phyloP scores from a whole-genome alignment of 2,888 invertebrate species.

The Encarsia formosa region DNA sequence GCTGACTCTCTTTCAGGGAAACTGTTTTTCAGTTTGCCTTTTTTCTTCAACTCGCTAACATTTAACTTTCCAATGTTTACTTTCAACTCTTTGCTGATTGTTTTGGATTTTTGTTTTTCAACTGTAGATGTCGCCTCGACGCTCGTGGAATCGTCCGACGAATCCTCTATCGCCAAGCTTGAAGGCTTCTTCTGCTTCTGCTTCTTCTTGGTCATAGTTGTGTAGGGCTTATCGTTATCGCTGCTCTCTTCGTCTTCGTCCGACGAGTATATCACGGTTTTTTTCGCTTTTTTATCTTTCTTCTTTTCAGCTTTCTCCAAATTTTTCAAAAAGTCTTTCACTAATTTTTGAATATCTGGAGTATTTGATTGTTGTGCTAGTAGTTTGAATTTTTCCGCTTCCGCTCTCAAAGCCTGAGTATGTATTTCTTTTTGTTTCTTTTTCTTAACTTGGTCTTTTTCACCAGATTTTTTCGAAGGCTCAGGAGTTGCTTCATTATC shows the following conservation, averaged over 20 bases:
- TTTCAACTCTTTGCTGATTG: no score
- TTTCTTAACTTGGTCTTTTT: constrained; percentile 15
- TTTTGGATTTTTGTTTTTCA: constrained; percentile 21
- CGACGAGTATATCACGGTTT: constrained; percentile 13
- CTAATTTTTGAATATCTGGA: neutral
- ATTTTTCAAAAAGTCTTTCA: constrained; percentile 4
- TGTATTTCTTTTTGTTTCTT: constrained; percentile 34
- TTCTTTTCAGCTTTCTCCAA: constrained; percentile 19
- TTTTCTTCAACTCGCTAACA: no score
- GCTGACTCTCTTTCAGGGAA: no score
- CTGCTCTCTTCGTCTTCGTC: constrained; percentile 8
- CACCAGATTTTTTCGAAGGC: constrained; percentile 6
- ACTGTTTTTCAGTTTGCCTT: no score
- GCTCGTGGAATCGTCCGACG: constrained; percentile 23
- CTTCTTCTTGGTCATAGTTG: constrained; percentile 2
- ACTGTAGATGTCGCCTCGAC: neutral
- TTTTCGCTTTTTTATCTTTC: no score
- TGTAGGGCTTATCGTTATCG: constrained; percentile 13
- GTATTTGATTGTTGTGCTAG: neutral
- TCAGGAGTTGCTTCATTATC: constrained; percentile 5
- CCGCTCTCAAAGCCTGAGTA: no score
- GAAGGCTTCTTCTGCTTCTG: constrained; percentile 18
- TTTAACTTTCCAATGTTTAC: no score
- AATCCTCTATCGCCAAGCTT: constrained; percentile 14
- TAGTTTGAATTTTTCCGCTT: constrained; percentile 12